Evolutionary conservation across 2,113 vertebrate species (phyloP).

Genomic region (Syngnathus typhle): DNA sequence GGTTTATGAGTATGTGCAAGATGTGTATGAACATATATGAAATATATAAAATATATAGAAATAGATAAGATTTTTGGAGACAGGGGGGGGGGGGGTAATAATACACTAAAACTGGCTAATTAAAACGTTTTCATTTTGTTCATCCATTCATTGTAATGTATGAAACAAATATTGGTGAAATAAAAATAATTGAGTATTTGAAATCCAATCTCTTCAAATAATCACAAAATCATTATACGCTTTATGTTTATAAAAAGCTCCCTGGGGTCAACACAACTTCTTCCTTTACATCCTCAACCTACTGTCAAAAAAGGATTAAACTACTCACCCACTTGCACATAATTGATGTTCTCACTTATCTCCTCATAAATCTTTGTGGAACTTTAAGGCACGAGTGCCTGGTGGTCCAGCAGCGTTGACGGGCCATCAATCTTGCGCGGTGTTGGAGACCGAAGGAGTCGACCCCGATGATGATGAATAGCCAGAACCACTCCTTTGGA

Average conservation of each 20-base stretch:
- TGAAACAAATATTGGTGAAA: too few relatives aligned
- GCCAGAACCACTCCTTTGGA: conserved; percentile 30
- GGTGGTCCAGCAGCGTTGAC: conserved; percentile 23
- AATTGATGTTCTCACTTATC: conserved; percentile 24
- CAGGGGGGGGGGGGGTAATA: too few relatives aligned
- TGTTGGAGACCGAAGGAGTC: conserved; percentile 28
- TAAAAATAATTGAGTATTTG: too few relatives aligned
- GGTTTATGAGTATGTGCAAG: too few relatives aligned
- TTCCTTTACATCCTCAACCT: conserved; percentile 3
- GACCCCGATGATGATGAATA: conserved; percentile 29
- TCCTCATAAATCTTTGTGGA: conserved; percentile 28
- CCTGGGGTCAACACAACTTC: conserved; percentile 11
- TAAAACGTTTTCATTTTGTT: too few relatives aligned
- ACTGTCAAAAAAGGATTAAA: conserved; percentile 26
- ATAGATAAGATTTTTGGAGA: too few relatives aligned
- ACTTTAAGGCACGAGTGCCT: conserved; percentile 7
- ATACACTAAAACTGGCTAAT: too few relatives aligned
- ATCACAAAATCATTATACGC: not conserved
- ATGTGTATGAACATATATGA: too few relatives aligned
- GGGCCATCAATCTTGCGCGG: conserved; percentile 33
- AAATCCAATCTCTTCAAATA: not conserved
- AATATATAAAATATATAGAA: too few relatives aligned
- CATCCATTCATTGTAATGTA: too few relatives aligned
- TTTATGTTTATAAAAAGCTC: conserved; percentile 16
- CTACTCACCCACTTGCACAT: conserved; percentile 22